Evolutionary conservation across 2,113 vertebrate genomes (phyloP).

Genomic region (Colaptes auratus): DNA sequence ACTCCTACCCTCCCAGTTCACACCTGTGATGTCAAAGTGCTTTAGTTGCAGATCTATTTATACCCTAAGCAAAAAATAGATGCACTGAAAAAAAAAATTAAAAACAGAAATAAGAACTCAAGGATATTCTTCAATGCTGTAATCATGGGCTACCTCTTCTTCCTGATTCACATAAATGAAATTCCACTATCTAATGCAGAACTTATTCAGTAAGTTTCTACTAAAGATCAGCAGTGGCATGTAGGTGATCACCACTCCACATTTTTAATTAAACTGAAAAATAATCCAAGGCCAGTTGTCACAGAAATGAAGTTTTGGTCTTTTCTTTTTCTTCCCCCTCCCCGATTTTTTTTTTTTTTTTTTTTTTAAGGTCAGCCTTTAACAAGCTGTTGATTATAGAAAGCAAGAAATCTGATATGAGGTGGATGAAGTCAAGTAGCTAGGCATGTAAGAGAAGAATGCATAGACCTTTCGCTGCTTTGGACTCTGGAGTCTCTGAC

Average conservation of each 20-base stretch:
- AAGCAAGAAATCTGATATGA: slow-evolving; percentile 75
- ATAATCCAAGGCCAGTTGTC: background rate
- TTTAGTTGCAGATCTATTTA: background rate
- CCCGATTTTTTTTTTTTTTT: background rate
- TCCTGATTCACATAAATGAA: background rate
- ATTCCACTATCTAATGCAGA: background rate
- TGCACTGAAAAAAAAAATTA: background rate
- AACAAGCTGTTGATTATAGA: slow-evolving; percentile 82
- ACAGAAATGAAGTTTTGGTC: slow-evolving; percentile 14
- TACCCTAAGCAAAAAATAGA: background rate
- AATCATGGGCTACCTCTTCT: background rate
- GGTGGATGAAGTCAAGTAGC: slow-evolving; percentile 77
- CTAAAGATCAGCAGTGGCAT: background rate
- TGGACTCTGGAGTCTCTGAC: slow-evolving; percentile 71
- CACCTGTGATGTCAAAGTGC: background rate
- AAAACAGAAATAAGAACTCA: background rate
- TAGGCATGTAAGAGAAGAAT: slow-evolving; percentile 72
- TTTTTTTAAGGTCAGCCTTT: slow-evolving; percentile 69
- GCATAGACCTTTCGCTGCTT: slow-evolving; percentile 76
- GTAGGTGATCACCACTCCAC: background rate
- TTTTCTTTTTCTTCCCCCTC: no score
- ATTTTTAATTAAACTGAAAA: slow-evolving; percentile 43
- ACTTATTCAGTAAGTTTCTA: background rate
- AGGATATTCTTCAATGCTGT: background rate
- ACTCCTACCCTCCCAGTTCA: background rate